Base-by-base conservation (phyloP, 2,797 vertebrate genomes). In the Periparus ater region DNA sequence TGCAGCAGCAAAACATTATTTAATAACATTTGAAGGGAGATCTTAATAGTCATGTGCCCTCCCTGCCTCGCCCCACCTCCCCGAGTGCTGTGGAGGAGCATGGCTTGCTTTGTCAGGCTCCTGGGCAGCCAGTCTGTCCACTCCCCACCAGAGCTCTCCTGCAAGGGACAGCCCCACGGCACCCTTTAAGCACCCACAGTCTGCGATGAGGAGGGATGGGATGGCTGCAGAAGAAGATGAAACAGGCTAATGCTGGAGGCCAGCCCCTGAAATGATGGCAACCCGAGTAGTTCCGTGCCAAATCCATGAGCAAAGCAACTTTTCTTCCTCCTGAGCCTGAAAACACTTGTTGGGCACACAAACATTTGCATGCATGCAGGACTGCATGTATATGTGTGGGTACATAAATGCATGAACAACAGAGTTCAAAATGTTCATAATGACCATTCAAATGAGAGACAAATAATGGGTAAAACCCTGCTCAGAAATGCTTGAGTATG, bases 21-120 rank as follows among this genome's bases (percentile, higher is more conserved):
- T 93, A 95, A 96, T 94, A 92, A 76, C 65, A 91, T 94, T 84
- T 85, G 82, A 96, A 94, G 86, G 79, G 79, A 89, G 76, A 91
- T 78, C 89, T 96, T 74, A 78, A 80, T 55, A 96, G 62, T 58
- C 8, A 4, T 29, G 58, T 62, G 90, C 70, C 48, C 70, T 81
- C 45, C 53, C 42, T 5, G 6, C 47, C 78, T 76, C 0, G 1
- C 61, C 57, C 70, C 82, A 51, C 70, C 45, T 78, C 65, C 45
- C 27, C 0, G 3, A 23, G 45, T 45, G 51, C 71, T 7, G 0
- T 23, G 18, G 32, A 0, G 0, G 63, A 71, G 34, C 60, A 0
- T 0, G 48, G 29, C 26, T 85, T 2, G 1, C 38, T 93, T 36
- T 10, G 11, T 11, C 17, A 4, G 79, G 47, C 19, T 77, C 22